Evolutionary conservation across 30 jellyfish, hydroid and myxozoan species (phyloP), one percentile per base, ranked within the genome.

Genomic region (Cassiopea andromeda): DNA sequence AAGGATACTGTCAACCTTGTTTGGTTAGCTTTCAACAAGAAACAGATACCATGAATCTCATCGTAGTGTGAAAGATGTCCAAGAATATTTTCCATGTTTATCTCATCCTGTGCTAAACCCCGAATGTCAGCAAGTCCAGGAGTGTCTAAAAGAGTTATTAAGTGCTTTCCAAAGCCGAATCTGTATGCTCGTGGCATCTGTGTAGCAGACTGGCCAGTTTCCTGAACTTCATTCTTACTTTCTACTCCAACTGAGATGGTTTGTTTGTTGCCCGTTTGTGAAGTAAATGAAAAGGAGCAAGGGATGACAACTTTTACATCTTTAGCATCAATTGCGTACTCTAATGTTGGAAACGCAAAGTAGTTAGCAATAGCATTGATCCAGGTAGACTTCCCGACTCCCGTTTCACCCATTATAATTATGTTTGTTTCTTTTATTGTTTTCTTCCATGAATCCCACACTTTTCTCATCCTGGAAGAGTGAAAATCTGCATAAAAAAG

Each of bases 121-220:
- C 91, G 91, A 13, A 18, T 74, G 64, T 82, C 91, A n/a, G 87
- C 91, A 8, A 82, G 61, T 47, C 91, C 91, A 1, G 91, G 91
- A 18, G 91, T 82, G 75, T 82, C 91, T n/a, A 82, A 60, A 1
- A 82, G 87, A 10, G 72, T 60, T 18, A 82, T 69, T n/a, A 64
- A 10, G 1, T 69, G 69, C 18, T 82, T 49, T n/a, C 71, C 87
- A 43, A 64, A 17, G 46, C 4, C 8, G 58, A 82, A 82, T 71
- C 17, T 67, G 84, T 82, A 82, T 0, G 87, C 73, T 64, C 44
- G 38, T 82, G 91, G 91, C 19, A 70, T 67, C 86, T 60, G 91
- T 19, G 91, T 82, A 19, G 87, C 83, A 44, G 87, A 64, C 9
- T 80, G 81, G 2, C 89, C 89, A 1, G 69, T 46, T 18, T 16